Evolutionary conservation across 2,888 invertebrate genomes (phyloP), one percentile per base, ranked within the genome.

Genomic region (Microplitis manilae): DNA sequence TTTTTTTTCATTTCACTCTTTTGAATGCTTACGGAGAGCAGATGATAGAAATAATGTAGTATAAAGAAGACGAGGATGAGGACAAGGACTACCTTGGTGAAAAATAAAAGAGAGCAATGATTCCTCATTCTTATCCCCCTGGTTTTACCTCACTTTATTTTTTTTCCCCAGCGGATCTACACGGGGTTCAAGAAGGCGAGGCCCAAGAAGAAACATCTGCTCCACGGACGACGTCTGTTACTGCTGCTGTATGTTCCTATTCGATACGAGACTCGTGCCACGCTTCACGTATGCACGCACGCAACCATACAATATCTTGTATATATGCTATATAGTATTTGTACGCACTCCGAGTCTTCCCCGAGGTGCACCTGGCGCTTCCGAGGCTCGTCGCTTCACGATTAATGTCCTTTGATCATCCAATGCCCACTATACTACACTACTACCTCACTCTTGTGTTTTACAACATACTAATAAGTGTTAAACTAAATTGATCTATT

Each of bases 171-270:
- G 20, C 17, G 6, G 50, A 68, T 5, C 30, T 30, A 38, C 38
- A 70, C 50, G 50, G 50, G 50, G 13, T 13, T 30, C 50, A 5
- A 50, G 50, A 50, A 50, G 50, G 50, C 50, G 50, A 50, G 50
- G 59, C 1, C 77, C 71, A 76, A 72, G 78, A 77, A 80, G 80
- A 80, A 82, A 82, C 82, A 82, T 80, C 82, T 82, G 82, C 81
- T 78, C 61, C 67, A 79, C 73, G 77, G 78, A 61, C 59, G 70
- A 39, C 67, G 67, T 50, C 68, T 70, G 73, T 67, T 73, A 41
- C 75, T 67, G 70, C 62, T 76, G 76, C 67, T 77, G 50, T 13
- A 50, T 13, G 50, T 50, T 50, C 50, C 50, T 50, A 50, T 50
- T 13, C 50, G 50, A 50, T 20, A 65, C 20, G 68, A 65, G 81